These are phyloP conservation scores for Peromyscus attwateri DNA, from an alignment of 2,797 vertebrate species.

Conservation along the genomic window DNA sequence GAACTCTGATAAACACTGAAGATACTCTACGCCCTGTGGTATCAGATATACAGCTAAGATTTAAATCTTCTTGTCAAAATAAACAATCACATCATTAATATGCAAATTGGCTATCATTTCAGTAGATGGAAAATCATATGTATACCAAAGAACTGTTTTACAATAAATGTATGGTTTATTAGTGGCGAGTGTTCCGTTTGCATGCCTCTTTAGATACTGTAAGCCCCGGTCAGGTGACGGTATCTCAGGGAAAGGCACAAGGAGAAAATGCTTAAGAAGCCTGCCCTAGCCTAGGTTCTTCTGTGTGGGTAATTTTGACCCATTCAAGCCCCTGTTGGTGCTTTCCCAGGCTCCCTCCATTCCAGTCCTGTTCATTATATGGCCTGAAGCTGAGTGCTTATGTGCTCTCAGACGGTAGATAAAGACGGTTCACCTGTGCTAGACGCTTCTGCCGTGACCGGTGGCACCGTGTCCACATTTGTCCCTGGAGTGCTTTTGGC, in stretches of 20 bases:
- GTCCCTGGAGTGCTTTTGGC: accelerated
- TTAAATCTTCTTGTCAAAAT: not conserved
- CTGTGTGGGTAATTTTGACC: accelerated
- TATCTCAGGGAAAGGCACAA: not conserved
- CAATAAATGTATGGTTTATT: not conserved
- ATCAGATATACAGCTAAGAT: too few species aligned
- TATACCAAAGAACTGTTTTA: not conserved
- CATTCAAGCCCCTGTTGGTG: not conserved
- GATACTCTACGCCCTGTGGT: not conserved
- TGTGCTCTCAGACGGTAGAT: accelerated
- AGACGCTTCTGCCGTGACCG: accelerated
- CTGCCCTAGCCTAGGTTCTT: not conserved
- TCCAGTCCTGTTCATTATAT: accelerated
- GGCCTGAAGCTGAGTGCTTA: too few species aligned
- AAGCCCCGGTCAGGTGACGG: not conserved
- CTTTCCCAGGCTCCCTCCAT: not conserved
- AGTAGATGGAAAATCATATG: too few species aligned
- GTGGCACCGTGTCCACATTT: accelerated
- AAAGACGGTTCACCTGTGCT: accelerated
- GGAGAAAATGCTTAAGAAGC: not conserved
- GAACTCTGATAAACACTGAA: not conserved
- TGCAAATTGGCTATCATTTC: not conserved
- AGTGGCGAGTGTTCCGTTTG: not conserved
- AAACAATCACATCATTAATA: not conserved
- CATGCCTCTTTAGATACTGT: not conserved